phyloP scores from a whole-genome alignment of 1,140 invertebrate genomes.

The Pantala flavescens region DNA sequence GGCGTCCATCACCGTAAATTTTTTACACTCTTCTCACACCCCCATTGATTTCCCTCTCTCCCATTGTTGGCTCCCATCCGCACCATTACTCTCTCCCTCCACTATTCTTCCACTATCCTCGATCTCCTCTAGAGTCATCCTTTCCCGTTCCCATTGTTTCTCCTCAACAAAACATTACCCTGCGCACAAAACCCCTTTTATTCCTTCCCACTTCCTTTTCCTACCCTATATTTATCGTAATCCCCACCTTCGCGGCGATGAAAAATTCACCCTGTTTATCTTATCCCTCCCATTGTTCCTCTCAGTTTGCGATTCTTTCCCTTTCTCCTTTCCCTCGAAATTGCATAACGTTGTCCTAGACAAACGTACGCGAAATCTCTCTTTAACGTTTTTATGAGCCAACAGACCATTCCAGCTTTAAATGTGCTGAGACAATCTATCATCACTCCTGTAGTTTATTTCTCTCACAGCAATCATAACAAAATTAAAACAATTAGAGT shows the following conservation, averaged over 20 bases:
- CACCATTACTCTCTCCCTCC: background rate
- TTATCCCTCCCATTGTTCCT: background rate
- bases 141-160: background rate
- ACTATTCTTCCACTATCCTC: background rate
- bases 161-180: background rate
- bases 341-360: too few species aligned
- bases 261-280: constrained; percentile 7
- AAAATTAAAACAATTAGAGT: too few species aligned
- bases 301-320: background rate
- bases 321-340: background rate
- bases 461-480: too few species aligned
- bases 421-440: too few species aligned
- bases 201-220: constrained; percentile 1
- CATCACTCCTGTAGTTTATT: too few species aligned
- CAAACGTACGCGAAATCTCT: too few species aligned
- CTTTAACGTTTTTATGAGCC: too few species aligned
- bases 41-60: background rate
- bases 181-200: background rate
- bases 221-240: background rate
- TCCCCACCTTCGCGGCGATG: background rate
- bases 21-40: background rate
- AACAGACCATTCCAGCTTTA: too few species aligned
- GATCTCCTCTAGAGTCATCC: background rate
- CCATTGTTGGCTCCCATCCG: background rate
- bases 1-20: background rate